These are phyloP conservation scores for Pampus argenteus DNA, from an alignment of 2,797 vertebrate species.

Conservation along the genomic window DNA sequence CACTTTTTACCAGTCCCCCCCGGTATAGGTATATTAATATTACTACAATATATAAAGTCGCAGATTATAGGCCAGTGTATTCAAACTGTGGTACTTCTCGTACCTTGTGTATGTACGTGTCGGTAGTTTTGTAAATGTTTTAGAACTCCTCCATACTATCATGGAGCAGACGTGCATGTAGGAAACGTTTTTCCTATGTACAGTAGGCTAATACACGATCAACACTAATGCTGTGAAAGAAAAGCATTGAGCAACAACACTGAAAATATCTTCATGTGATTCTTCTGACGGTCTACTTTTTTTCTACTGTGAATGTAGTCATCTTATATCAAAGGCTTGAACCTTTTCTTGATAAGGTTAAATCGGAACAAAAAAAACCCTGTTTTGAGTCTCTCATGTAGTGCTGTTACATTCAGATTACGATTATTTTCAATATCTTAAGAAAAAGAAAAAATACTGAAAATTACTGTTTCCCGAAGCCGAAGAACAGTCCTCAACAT, in stretches of 20 bases:
- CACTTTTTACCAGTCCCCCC: slow-evolving; percentile 55
- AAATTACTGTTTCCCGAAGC: too few species aligned
- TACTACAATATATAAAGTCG: slow-evolving; percentile 52
- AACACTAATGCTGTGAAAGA: slow-evolving; percentile 52
- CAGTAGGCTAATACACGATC: slow-evolving; percentile 43
- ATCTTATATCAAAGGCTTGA: slow-evolving; percentile 1
- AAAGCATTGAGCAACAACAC: slow-evolving; percentile 57
- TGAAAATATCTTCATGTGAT: slow-evolving; percentile 45
- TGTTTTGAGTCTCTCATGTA: slow-evolving; percentile 18
- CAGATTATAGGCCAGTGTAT: slow-evolving; percentile 52
- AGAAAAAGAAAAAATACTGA: too few species aligned
- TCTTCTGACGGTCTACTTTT: slow-evolving; percentile 39
- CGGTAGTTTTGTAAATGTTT: slow-evolving; percentile 65
- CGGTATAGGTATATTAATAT: slow-evolving; percentile 49
- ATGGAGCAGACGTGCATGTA: slow-evolving; percentile 71
- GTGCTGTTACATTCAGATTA: background rate
- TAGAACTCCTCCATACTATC: slow-evolving; percentile 72
- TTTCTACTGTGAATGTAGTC: slow-evolving; percentile 66
- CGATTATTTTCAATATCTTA: too few species aligned
- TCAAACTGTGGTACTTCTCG: slow-evolving; percentile 51
- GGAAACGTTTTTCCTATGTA: slow-evolving; percentile 65
- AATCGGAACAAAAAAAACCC: slow-evolving; percentile 14
- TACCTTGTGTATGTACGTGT: slow-evolving; percentile 63
- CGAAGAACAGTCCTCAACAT: background rate
- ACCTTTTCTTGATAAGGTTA: slow-evolving; percentile 6